Evolutionary conservation across 2,113 vertebrate species (phyloP).

Genomic region (Apteryx owenii): DNA sequence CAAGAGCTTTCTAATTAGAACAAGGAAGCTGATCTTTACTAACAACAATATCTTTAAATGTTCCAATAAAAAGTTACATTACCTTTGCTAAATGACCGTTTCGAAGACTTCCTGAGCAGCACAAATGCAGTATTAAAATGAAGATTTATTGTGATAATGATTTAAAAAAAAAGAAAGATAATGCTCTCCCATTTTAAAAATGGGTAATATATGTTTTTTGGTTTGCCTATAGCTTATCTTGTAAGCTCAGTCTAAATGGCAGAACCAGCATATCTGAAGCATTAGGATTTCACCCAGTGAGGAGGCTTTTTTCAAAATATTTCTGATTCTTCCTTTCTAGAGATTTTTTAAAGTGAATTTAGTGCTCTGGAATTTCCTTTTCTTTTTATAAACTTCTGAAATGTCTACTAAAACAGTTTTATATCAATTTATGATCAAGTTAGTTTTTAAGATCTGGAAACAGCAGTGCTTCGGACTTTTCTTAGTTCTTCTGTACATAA

Average conservation of each 20-base stretch:
- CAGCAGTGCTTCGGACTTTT: not conserved
- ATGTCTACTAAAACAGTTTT: not conserved
- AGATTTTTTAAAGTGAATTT: not conserved
- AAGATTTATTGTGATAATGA: not conserved
- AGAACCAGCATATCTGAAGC: not conserved
- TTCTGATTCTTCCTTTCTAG: not conserved
- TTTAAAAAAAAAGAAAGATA: not conserved
- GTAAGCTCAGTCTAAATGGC: not conserved
- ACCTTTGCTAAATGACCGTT: not conserved
- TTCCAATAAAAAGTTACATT: not conserved
- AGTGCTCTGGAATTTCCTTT: not conserved
- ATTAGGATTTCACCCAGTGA: not conserved
- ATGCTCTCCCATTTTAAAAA: not conserved
- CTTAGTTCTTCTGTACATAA: not conserved
- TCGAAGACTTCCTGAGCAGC: not conserved
- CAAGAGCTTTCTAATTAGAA: not conserved
- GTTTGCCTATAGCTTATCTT: not conserved
- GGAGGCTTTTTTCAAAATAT: not conserved
- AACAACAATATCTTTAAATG: not conserved
- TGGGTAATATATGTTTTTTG: not conserved
- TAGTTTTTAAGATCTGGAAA: not conserved
- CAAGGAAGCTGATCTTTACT: not conserved
- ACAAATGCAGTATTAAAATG: not conserved
- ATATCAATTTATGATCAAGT: not conserved
- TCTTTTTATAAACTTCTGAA: not conserved